Base-by-base conservation (phyloP, 2,888 invertebrate species). In the Scaptomyza parva region DNA sequence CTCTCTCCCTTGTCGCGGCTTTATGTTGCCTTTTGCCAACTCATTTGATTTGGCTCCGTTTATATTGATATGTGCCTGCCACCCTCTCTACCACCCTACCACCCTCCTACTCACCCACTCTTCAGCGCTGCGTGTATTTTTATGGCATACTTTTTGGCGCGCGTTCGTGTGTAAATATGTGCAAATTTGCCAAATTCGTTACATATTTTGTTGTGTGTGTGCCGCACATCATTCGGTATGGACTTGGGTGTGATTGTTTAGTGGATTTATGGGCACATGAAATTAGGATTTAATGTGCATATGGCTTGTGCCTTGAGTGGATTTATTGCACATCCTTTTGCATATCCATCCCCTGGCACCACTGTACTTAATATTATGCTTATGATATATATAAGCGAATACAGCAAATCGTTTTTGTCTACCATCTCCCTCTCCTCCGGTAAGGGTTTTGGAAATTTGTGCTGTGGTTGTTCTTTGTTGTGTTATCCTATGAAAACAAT, bases 281-380 rank as follows among this genome's bases (percentile, higher is more conserved):
- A 87, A 82, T 82, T 87, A 87, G 88, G 82, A 82, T 87, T 87
- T 82, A 82, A 82, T 82, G 82, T 85, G 82, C 82, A 87, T 87
- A 87, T 87, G 86, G 72, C 76, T 78, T 78, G 58, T 67, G 81
- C 64, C 61, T 68, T 68, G 81, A 86, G 81, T 76, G 82, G 83
- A 82, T 87, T 85, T 85, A 85, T 72, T 72, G 75, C 73, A 59
- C 55, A 77, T 80, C 86, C 84, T 57, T 51, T 30, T 57, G 59
- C 60, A 55, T 30, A 52, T 62, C 68, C 60, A 52, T 62, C 68
- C 60, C 47, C 37, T 14, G 43, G 48, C 41, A 48, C 52, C 57
- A 26, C 51, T 50, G 65, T 84, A 70, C 75, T 84, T 86, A 87
- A 72, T 80, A 85, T 85, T 76, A 82, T 85, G 86, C 79, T 87